Conservation (phyloP, 2,797 vertebrate genomes). For the Gymnothorax javanicus region DNA sequence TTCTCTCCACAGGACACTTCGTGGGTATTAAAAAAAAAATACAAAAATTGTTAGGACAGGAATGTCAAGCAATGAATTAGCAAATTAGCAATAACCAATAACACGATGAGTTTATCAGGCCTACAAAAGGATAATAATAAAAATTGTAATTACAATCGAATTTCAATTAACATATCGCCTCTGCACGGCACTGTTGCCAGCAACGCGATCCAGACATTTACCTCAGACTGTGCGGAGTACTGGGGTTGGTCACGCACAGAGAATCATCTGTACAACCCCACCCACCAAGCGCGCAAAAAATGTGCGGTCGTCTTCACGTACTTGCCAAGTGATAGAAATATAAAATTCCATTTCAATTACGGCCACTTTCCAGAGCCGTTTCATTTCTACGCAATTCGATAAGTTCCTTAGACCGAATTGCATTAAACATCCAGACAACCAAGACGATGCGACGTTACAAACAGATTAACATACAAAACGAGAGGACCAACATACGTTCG, state of each 20-base stretch:
- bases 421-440: background rate
- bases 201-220: background rate
- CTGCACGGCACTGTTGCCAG: background rate
- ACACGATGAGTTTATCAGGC: too few species aligned
- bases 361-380: background rate
- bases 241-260: background rate
- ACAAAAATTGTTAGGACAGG: background rate
- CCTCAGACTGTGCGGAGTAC: background rate
- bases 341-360: background rate
- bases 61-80: background rate
- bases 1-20: background rate
- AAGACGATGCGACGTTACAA: constrained; percentile 14
- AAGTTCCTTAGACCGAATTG: background rate
- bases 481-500: constrained; percentile 4
- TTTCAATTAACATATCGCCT: background rate
- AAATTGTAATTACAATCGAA: background rate
- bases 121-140: background rate
- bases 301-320: background rate
- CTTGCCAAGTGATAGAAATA: background rate
- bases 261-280: background rate
- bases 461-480: constrained; percentile 29
- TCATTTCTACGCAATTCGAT: background rate
- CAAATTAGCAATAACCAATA: too few species aligned
- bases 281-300: background rate
- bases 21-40: too few species aligned